Base-by-base conservation (phyloP, 2,797 vertebrate species). In the Tapirus indicus region DNA sequence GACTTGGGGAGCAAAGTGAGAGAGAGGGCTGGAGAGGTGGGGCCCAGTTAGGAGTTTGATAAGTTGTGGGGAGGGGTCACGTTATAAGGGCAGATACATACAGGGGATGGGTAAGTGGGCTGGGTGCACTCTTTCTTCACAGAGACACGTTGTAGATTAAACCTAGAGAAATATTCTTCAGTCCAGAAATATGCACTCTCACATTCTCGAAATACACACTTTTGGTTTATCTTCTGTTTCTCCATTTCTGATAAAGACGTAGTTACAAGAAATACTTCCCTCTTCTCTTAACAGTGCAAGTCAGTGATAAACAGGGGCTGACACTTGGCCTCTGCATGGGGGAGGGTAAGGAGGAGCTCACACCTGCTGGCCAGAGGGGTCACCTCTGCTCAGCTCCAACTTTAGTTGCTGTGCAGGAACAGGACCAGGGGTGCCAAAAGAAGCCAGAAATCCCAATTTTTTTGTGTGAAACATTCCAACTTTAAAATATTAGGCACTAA, bases 201-300 rank as follows among this genome's bases (percentile, higher is more conserved):
- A 85, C n/a, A 49, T 71, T 90, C 78, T 84, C 17, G 1, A 83
- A 88, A 72, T 79, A 56, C 8, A 11, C 4, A 7, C 77, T 79
- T 91, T 88, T 41, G 3, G 58, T 44, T 69, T 52, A 2, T 35
- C 47, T 80, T 69, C 68, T 60, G 38, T 82, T 92, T 94, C 13
- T 84, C 17, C 52, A 5, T 83, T 93, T 97, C 69, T 54, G 58
- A 83, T 89, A 91, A 94, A 89, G 71, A 66, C 41, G n/a, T 74
- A 58, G 27, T 78, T 69, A 77, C n/a, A 52, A 62, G 91, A 93
- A 83, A 29, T n/a, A 71, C 23, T 85, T 86, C 56, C 72, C 14
- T 68, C 35, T 64, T 77, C 77, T 64, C 56, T 52, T 62, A n/a
- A 66, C 32, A 68, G 47, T 29, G 13, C 27, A 38, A 44, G 58